Evolutionary conservation across 2,113 vertebrate genomes (phyloP).

Genomic region (Cygnus atratus): DNA sequence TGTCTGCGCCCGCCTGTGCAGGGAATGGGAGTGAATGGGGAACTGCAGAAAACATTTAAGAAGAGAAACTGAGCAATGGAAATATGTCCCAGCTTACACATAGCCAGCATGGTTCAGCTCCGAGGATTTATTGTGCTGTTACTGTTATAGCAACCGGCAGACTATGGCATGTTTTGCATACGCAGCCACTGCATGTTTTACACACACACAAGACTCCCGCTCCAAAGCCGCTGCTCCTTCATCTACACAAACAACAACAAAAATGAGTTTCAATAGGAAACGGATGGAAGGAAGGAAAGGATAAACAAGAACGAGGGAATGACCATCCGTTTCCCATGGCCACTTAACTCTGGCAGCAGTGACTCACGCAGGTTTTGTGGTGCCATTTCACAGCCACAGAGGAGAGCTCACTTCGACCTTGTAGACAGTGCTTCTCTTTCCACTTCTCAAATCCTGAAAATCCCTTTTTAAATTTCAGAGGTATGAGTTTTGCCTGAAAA

Average conservation of each 20-base stretch:
- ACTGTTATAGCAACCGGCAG: not conserved
- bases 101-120: not conserved
- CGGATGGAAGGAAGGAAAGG: not conserved
- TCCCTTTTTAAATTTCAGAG: not conserved
- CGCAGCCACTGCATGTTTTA: fast-evolving
- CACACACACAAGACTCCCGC: fast-evolving
- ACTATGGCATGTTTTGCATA: not conserved
- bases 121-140: not conserved
- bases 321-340: not conserved
- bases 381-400: not conserved
- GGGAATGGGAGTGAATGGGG: not conserved
- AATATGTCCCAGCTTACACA: not conserved
- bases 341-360: not conserved
- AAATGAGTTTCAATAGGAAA: not conserved
- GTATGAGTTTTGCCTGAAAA: not conserved
- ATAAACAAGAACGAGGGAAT: not conserved
- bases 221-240: not conserved
- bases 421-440: not conserved
- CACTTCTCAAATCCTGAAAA: not conserved
- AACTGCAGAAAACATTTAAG: not conserved
- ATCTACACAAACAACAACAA: not conserved
- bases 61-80: fast-evolving
- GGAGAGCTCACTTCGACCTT: not conserved
- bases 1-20: not conserved
- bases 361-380: not conserved